Evolutionary conservation across 2,797 vertebrate species (phyloP).

Genomic region (Apogon talboti): DNA sequence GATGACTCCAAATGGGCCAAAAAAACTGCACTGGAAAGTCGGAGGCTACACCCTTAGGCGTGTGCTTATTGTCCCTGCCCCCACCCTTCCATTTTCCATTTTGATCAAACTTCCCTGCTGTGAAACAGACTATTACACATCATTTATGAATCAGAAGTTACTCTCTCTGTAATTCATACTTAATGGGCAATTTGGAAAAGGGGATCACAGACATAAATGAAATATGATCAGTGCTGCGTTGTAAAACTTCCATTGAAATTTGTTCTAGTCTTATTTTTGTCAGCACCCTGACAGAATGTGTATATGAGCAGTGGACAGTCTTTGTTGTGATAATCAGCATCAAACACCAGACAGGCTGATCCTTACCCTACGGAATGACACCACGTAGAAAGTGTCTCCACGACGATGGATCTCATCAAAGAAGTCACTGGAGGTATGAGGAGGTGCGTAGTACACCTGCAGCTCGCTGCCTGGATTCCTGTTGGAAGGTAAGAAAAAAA

Average conservation of each 20-base stretch:
- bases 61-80: slow-evolving; percentile 7
- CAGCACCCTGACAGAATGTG: neutral
- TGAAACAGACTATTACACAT: slow-evolving; percentile 1
- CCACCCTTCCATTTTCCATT: slow-evolving; percentile 8
- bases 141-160: slow-evolving; percentile 23
- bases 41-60: slow-evolving; percentile 39
- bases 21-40: slow-evolving; percentile 26
- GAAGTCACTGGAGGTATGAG: slow-evolving; percentile 90
- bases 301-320: slow-evolving; percentile 1
- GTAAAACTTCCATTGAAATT: slow-evolving; percentile 4
- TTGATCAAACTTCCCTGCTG: slow-evolving; percentile 21
- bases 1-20: slow-evolving; percentile 50
- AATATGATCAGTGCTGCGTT: slow-evolving; percentile 19
- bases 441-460: slow-evolving; percentile 93
- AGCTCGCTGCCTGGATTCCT: slow-evolving; percentile 91
- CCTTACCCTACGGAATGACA: slow-evolving; percentile 96
- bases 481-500: slow-evolving; percentile 18
- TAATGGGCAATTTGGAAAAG: neutral
- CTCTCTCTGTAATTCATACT: slow-evolving; percentile 12
- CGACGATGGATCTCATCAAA: slow-evolving; percentile 92
- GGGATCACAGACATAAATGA: neutral
- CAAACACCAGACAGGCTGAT: neutral
- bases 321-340: neutral
- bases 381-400: slow-evolving; percentile 95
- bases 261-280: neutral